Evolutionary conservation across 1,140 invertebrate species (phyloP), one percentile per base, ranked within the genome.

Genomic region (Drosophila nasuta): DNA sequence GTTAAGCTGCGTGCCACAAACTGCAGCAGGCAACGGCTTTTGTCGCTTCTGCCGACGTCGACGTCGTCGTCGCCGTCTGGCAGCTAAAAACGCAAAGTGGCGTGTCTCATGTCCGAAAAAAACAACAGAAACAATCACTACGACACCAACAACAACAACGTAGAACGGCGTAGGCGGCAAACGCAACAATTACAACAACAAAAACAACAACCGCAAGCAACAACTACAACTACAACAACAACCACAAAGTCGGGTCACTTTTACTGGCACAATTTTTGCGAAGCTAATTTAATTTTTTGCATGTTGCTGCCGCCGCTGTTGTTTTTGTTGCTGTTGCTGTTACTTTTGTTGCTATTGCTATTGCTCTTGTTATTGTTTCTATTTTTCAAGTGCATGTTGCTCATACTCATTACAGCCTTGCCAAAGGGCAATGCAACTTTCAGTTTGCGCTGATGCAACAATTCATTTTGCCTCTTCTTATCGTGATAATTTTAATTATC

Each of bases 31-130:
- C 75, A 65, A 51, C 62, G 66, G 62, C 58, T 65, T 71, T 64
- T 73, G 67, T 57, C 51, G 64, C 73, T 71, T 62, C 74, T 72
- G 48, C 68, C 56, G 33, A 46, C 62, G 46, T 15, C 48, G 63
- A 17, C 8, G 60, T 52, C 65, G 46, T 25, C 57, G 45, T 15
- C 45, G 46, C 11, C 56, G 59, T 59, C 74, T 72, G 60, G 56
- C 60, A 65, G 66, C 66, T 69, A 68, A 75, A 80, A 82, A 80
- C 83, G 80, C 70, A 79, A 88, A 83, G 70, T 89, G 51, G 83
- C 83, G 83, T 88, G 85, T 77, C 77, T 79, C 68, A 74, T 77
- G 77, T 85, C 83, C 81, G 64, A 81, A 89, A 83, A 71, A 70
- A 49, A 41, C 46, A 62, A 65, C 60, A 25, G 46, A 7, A 58